Conservation (phyloP, 2,113 vertebrate species). For the Podarcis raffonei region DNA sequence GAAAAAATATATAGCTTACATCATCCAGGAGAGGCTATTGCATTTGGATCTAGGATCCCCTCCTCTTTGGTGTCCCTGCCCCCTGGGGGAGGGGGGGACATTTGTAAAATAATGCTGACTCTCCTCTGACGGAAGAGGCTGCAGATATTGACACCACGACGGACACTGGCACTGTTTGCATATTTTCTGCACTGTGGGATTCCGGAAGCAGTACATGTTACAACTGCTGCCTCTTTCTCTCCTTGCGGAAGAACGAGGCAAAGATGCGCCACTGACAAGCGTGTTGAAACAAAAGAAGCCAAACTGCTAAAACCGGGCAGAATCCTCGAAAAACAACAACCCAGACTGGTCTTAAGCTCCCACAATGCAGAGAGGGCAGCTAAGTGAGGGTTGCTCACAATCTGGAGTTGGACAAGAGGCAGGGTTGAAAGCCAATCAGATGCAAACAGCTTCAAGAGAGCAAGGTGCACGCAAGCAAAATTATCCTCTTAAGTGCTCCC, state of each 20-base stretch:
- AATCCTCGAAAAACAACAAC: background rate
- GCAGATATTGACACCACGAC: accelerated
- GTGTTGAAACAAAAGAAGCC: background rate
- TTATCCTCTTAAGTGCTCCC: background rate
- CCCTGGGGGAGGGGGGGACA: background rate
- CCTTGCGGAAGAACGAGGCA: background rate
- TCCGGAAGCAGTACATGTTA: accelerated
- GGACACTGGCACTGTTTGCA: accelerated
- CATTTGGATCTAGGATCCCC: background rate
- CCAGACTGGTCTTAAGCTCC: background rate
- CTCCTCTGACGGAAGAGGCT: accelerated
- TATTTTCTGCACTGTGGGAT: background rate
- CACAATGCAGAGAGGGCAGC: background rate
- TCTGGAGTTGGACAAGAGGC: background rate
- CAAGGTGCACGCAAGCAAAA: too few species aligned
- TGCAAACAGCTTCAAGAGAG: background rate
- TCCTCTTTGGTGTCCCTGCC: too few species aligned
- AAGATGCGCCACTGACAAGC: accelerated
- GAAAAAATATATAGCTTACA: background rate
- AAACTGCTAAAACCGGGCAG: background rate
- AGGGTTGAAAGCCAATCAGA: too few species aligned
- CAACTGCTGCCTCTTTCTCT: accelerated
- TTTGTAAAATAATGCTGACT: background rate
- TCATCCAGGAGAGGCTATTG: background rate
- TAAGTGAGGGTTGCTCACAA: background rate